Evolutionary conservation across 2,888 invertebrate genomes (phyloP), one percentile per base, ranked within the genome.

Genomic region (Geophilus truncorum): DNA sequence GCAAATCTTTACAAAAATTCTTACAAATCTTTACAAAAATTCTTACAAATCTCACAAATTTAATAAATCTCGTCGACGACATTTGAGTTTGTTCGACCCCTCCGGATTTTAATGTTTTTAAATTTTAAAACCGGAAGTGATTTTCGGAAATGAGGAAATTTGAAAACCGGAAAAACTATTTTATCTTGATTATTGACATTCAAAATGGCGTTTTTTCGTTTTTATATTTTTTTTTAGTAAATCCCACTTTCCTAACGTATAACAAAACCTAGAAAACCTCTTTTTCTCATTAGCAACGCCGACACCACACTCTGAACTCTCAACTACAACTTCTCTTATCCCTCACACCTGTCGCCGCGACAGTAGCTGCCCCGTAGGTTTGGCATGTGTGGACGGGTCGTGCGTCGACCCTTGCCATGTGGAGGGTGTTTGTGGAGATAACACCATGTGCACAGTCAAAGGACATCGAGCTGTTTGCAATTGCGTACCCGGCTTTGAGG

Each of bases 381-480:
- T 23, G 25, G 79, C 21, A 12, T 79, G 79, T 30, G 10, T 25
- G 9, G 57, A 62, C 5, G 18, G 23, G 2, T 10, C 10, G 9
- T 79, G 79, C 23, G 4, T 21, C 7, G 18, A 79, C 18, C 57
- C 62, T 7, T 79, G 79, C 23, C 10, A 45, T 4, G 6, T 7
- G 15, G 9, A 5, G 15, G 23, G 0, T 15, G 23, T 30, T 12
- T 95, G 94, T 85, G 94, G 94, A 45, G 92, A 92, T 81, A 93
- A 94, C 86, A 94, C 94, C 1, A 92, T 92, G 86, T 95, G 94
- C 86, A 87, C 92, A 78, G 92, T 93, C 1, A 90, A 89, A 81
- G 92, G 93, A 86, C 94, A 94, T 85, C 92, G 91, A 80, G 91
- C 92, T 82, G 91, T 92, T 84, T 95, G 94, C 85, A 90, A 90